These are phyloP conservation scores for Microcebus murinus DNA, from an alignment of 2,113 vertebrate genomes.

Conservation along the genomic window DNA sequence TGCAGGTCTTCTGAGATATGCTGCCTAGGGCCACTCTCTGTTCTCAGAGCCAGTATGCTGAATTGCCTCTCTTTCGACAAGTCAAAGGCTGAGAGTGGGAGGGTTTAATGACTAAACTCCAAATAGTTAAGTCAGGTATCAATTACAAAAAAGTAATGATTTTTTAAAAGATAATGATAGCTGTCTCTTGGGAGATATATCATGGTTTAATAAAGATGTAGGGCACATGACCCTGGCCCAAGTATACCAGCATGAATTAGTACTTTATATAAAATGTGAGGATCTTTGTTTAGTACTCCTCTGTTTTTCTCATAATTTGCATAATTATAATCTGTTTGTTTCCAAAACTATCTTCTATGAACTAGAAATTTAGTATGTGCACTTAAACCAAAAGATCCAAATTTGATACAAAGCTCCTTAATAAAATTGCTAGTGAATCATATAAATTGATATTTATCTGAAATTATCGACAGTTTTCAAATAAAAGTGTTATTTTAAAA, in stretches of 20 bases:
- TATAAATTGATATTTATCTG: conserved; percentile 26
- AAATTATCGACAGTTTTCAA: conserved; percentile 26
- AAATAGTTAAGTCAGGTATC: not conserved
- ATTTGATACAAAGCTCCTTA: not conserved
- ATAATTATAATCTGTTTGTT: not conserved
- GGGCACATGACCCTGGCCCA: not conserved
- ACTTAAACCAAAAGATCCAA: not conserved
- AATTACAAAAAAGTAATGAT: not conserved
- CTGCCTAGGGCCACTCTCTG: not conserved
- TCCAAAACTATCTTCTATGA: not conserved
- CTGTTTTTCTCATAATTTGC: not conserved
- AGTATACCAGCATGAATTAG: not conserved
- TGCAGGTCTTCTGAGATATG: not conserved
- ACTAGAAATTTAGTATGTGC: not conserved
- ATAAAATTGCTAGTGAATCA: not conserved
- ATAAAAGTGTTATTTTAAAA: not conserved
- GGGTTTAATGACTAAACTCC: not conserved
- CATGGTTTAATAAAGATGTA: not conserved
- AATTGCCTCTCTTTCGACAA: not conserved
- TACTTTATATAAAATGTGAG: not conserved
- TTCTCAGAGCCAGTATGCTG: not conserved
- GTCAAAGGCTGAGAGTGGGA: not conserved
- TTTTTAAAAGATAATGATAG: not conserved
- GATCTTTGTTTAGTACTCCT: not conserved
- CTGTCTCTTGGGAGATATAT: not conserved